phyloP scores from a whole-genome alignment of 2,113 vertebrate genomes.

The Epinephelus fuscoguttatus region DNA sequence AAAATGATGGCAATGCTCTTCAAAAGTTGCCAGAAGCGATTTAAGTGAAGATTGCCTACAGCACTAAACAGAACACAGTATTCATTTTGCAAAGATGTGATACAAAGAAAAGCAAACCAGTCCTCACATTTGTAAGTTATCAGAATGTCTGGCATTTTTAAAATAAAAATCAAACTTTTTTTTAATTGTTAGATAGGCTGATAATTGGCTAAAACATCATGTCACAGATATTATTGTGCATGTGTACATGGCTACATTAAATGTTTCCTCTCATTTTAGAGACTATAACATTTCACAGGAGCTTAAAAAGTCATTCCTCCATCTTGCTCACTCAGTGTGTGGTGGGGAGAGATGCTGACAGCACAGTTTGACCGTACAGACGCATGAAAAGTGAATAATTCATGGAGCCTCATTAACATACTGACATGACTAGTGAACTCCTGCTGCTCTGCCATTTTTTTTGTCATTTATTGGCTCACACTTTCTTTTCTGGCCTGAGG shows the following conservation, averaged over 20 bases:
- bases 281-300: background rate
- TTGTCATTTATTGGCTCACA: constrained; percentile 34
- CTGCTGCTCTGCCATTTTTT: constrained; percentile 39
- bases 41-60: background rate
- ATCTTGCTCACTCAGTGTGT: background rate
- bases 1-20: background rate
- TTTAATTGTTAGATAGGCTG: no score
- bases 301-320: background rate
- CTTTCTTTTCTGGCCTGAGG: constrained; percentile 21
- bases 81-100: background rate
- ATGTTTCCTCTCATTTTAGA: no score
- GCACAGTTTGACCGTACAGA: constrained; percentile 16
- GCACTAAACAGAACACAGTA: background rate
- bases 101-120: background rate
- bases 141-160: background rate
- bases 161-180: background rate
- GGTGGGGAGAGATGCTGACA: constrained; percentile 3
- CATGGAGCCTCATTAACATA: constrained; percentile 48
- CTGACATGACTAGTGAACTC: constrained; percentile 34
- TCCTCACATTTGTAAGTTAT: background rate
- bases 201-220: background rate
- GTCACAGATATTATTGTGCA: background rate
- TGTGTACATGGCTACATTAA: background rate
- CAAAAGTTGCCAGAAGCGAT: background rate
- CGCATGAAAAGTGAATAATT: constrained; percentile 58